phyloP scores from a whole-genome alignment of 2,113 vertebrate genomes.

The Notothenia coriiceps region DNA sequence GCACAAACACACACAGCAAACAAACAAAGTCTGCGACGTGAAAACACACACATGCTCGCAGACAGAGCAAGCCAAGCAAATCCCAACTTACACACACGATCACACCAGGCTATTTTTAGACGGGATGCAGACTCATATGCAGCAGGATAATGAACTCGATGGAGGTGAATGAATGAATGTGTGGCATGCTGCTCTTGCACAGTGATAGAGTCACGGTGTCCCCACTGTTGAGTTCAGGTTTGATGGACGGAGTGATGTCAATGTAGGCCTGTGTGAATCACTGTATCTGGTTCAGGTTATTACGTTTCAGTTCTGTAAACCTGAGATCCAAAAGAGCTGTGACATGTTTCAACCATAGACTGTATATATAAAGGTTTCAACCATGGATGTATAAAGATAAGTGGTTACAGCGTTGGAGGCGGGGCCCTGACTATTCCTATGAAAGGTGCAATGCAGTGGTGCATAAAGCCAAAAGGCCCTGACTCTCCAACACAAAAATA shows the following conservation, averaged over 20 bases:
- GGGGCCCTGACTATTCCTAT: no score
- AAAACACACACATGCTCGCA: slow-evolving; percentile 16
- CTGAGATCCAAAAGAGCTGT: no score
- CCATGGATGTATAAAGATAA: no score
- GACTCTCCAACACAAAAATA: no score
- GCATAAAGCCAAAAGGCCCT: no score
- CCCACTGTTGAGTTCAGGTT: neutral
- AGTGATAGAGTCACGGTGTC: slow-evolving; percentile 20
- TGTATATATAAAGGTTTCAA: no score
- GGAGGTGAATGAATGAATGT: slow-evolving; percentile 19
- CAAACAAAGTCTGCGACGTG: slow-evolving; percentile 6
- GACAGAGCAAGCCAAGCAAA: slow-evolving; percentile 33
- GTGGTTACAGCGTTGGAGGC: no score
- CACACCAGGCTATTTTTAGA: slow-evolving; percentile 63
- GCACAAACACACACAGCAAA: slow-evolving; percentile 37
- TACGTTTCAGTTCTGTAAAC: no score
- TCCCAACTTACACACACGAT: slow-evolving; percentile 17
- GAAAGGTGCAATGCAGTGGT: no score
- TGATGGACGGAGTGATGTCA: slow-evolving; percentile 6
- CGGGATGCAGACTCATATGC: slow-evolving; percentile 16
- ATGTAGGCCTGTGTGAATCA: neutral
- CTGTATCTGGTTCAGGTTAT: no score
- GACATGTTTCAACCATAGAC: no score
- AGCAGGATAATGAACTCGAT: slow-evolving; percentile 41
- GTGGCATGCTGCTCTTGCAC: neutral